Conservation (phyloP, 2,113 vertebrate genomes). For the human (Homo sapiens) region DNA sequence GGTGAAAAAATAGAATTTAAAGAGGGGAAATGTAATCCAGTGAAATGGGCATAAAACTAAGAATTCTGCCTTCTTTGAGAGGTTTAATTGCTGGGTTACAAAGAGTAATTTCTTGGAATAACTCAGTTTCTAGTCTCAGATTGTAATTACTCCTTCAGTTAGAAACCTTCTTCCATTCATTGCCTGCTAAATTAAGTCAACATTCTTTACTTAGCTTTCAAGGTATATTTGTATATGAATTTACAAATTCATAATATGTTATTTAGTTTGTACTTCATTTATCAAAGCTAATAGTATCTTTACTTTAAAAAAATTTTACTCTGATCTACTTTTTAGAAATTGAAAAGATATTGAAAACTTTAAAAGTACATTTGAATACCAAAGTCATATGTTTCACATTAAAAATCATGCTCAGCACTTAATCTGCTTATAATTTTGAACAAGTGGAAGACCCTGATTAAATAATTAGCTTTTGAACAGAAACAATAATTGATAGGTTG, state of each 20-base stretch:
- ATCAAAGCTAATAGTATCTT: background rate
- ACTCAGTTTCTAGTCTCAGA: background rate
- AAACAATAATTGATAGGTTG: background rate
- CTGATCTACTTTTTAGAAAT: slow-evolving; percentile 42
- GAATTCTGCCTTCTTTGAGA: background rate
- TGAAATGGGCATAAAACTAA: background rate
- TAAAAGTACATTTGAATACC: slow-evolving; percentile 35
- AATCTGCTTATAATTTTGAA: slow-evolving; percentile 49
- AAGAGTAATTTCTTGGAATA: slow-evolving; percentile 40
- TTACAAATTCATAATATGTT: background rate
- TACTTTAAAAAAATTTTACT: slow-evolving; percentile 24
- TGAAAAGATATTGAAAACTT: slow-evolving; percentile 15
- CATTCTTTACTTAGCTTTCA: slow-evolving; percentile 24
- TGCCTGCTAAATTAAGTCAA: background rate
- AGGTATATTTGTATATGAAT: background rate
- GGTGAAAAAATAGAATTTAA: background rate
- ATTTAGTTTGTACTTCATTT: slow-evolving; percentile 55
- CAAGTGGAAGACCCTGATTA: background rate
- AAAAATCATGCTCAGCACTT: slow-evolving; percentile 28
- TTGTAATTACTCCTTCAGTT: background rate
- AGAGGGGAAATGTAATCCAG: background rate
- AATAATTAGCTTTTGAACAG: slow-evolving; percentile 34
- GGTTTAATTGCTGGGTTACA: background rate
- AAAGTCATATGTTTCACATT: slow-evolving; percentile 34
- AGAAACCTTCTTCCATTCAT: background rate